Percentiles rank a stretch among this genome's conserved stretches.
These are phyloP conservation scores for Diacarnus erythraeanus DNA, from an alignment of 37 sponge, comb jelly and placozoan species.

Conservation along the genomic window DNA sequence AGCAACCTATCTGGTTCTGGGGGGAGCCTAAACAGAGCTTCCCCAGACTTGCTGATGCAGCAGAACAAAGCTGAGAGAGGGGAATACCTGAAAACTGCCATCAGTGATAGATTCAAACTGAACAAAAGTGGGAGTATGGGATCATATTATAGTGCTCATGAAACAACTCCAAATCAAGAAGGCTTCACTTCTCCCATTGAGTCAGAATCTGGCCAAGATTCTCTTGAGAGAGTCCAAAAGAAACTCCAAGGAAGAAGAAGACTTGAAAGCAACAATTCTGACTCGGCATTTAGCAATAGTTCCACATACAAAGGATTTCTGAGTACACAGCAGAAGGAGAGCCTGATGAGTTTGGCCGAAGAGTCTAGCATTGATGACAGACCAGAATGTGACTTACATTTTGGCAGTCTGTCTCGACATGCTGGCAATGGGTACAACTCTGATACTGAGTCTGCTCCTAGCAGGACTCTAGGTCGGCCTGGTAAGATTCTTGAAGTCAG, in stretches of 20 bases:
- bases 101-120: background rate
- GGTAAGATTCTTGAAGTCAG: slow-evolving; percentile 31
- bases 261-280: background rate
- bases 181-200: too few relatives aligned
- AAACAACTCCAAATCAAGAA: background rate
- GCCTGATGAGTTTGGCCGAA: background rate
- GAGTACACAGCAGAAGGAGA: slow-evolving; percentile 17
- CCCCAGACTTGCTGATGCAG: slow-evolving; percentile 1
- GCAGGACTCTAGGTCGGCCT: slow-evolving; percentile 45
- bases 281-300: slow-evolving; percentile 9
- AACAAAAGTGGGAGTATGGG: background rate
- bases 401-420: slow-evolving; percentile 45
- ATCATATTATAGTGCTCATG: background rate
- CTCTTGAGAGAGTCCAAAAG: slow-evolving; percentile 24
- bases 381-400: slow-evolving; percentile 58
- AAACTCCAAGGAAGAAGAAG: slow-evolving; percentile 36
- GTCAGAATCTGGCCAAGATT: background rate
- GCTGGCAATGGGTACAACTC: slow-evolving; percentile 50
- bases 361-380: slow-evolving; percentile 41
- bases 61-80: background rate
- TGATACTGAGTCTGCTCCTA: slow-evolving; percentile 68
- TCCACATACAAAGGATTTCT: slow-evolving; percentile 23
- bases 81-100: background rate
- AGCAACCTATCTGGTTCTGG: slow-evolving; percentile 1
- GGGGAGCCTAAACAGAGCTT: background rate